phyloP scores from a whole-genome alignment of 2,888 invertebrate species.

The Nemotelus pantherinus region DNA sequence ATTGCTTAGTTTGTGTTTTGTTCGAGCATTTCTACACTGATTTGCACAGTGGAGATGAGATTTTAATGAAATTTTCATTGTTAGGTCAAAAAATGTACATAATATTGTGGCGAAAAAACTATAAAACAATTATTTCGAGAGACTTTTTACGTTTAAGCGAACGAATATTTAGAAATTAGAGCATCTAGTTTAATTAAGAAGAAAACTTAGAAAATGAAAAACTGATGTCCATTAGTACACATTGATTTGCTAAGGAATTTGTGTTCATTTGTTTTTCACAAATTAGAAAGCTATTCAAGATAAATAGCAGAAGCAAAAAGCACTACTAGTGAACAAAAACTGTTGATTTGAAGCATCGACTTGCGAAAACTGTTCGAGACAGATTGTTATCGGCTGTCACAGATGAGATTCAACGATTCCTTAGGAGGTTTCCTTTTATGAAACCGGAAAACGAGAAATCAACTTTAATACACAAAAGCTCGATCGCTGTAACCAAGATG shows the following conservation, averaged over 20 bases:
- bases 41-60: neutral
- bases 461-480: too few species aligned
- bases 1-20: neutral
- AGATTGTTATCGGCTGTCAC: too few species aligned
- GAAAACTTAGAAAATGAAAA: neutral
- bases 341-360: neutral
- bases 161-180: neutral
- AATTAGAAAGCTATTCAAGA: neutral
- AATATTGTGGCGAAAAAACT: slow-evolving; percentile 30
- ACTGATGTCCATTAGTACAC: neutral
- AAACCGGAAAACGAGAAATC: too few species aligned
- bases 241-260: neutral
- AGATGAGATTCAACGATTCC: too few species aligned
- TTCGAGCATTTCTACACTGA: neutral
- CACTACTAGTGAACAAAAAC: neutral
- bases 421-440: too few species aligned
- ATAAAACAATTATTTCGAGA: neutral
- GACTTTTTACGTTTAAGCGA: too few species aligned
- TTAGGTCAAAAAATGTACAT: slow-evolving; percentile 40
- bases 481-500: too few species aligned
- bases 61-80: slow-evolving; percentile 35
- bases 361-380: too few species aligned
- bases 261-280: neutral
- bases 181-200: neutral
- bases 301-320: neutral